These are phyloP conservation scores for Micromys minutus DNA, from an alignment of 2,113 vertebrate species.

Conservation along the genomic window DNA sequence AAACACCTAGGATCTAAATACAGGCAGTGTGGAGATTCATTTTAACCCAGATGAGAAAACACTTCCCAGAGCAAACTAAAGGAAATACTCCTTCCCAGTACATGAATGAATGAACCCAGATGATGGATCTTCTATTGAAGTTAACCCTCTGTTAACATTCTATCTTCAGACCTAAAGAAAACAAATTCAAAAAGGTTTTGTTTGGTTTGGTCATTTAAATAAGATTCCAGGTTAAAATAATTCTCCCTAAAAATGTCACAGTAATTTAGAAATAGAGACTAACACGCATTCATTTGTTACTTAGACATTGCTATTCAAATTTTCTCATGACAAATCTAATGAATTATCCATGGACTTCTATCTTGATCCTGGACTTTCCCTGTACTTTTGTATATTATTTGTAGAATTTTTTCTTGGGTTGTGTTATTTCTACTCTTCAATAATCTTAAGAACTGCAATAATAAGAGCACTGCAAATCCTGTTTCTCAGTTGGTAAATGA, in stretches of 20 bases:
- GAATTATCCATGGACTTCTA: neutral
- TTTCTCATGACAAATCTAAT: neutral
- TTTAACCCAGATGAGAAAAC: conserved; percentile 56
- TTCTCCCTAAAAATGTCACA: conserved; percentile 36
- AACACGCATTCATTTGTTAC: neutral
- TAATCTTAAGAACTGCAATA: neutral
- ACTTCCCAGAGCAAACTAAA: neutral
- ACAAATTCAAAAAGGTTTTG: conserved; percentile 4
- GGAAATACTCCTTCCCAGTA: conserved; percentile 38
- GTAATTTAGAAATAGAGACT: neutral
- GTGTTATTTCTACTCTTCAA: conserved; percentile 36
- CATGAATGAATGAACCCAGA: conserved; percentile 26
- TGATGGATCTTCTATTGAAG: neutral
- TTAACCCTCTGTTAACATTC: neutral
- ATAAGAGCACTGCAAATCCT: neutral
- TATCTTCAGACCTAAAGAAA: conserved; percentile 61
- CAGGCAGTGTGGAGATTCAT: neutral
- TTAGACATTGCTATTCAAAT: conserved; percentile 5
- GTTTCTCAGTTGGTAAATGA: neutral
- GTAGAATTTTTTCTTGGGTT: neutral
- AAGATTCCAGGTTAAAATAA: neutral
- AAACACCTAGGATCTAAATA: conserved; percentile 62
- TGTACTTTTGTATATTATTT: neutral
- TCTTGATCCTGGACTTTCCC: neutral
- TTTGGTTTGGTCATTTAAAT: conserved; percentile 14